Evolutionary conservation across 2,113 vertebrate species (phyloP), one percentile per base, ranked within the genome.

Genomic region (Pagrus major): DNA sequence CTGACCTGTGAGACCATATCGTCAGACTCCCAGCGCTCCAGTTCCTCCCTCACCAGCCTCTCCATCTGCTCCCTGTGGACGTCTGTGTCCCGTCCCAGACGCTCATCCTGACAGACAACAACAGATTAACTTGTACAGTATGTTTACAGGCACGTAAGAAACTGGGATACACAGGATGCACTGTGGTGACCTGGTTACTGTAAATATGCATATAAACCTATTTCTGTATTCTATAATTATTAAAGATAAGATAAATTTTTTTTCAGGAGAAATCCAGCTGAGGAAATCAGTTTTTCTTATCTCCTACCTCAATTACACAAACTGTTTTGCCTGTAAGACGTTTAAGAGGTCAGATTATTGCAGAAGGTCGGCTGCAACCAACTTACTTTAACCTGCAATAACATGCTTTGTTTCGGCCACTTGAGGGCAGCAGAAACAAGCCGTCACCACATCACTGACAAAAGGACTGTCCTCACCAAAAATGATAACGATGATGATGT

Each of bases 21-120:
- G 0, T 99, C 97, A 0, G 96, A 98, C 66, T 99, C 97, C 96
- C 97, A 99, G 37, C 96, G 95, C 63, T 98, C 97, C 90, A 99
- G 76, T 51, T 99, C 98, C 85, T 99, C 98, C 18, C 96, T 94
- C 39, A 98, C 97, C 0, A 99, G 95, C 25, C 94, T 89, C 85
- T 99, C 98, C 97, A 97, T 98, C 67, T 98, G 98, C 6, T 99
- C 97, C 74, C 96, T 86, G 92, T 97, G 97, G 12, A 92, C 78
- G 4, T 98, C 97, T 0, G 86, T 95, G 85, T 97, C 96, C 15
- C 95, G 95, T 6, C 97, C 97, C 89, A 96, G 84, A 4, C 97
- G 95, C 84, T 97, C 98, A 37, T 99, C 97, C 98, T 99, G 49
- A 49, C 23, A 44, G 27, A 72, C 4, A 21, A 5, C 61, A 42